phyloP scores from a whole-genome alignment of 2,113 vertebrate species.

The Cephalopholis sonnerati region DNA sequence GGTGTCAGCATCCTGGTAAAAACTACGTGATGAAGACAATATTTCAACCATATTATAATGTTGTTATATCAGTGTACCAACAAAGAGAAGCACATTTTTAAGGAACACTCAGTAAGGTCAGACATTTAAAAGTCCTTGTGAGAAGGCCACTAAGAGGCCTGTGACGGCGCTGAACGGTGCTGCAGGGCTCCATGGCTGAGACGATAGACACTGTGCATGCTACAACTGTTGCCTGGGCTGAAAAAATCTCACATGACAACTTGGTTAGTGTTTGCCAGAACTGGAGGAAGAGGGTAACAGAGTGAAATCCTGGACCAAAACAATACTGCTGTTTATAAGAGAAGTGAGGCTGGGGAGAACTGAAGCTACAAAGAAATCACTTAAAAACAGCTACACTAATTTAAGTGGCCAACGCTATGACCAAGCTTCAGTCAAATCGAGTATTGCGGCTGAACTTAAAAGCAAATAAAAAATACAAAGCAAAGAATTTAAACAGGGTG shows the following conservation, averaged over 20 bases:
- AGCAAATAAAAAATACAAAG: too few species aligned
- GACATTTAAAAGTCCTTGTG: background rate
- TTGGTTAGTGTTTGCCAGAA: conserved; percentile 2
- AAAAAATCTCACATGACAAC: background rate
- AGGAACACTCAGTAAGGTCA: background rate
- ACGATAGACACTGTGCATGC: background rate
- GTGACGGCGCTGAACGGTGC: background rate
- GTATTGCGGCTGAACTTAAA: background rate
- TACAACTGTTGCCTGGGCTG: background rate
- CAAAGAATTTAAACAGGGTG: background rate
- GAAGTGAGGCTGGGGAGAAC: background rate
- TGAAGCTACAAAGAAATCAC: background rate
- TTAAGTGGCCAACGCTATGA: background rate
- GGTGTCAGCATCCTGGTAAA: background rate
- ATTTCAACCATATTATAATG: background rate
- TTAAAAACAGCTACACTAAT: background rate
- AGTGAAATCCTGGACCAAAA: background rate
- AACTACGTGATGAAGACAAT: background rate
- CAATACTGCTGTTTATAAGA: background rate
- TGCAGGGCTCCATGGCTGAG: background rate
- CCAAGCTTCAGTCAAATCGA: background rate
- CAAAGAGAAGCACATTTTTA: background rate
- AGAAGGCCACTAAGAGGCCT: background rate
- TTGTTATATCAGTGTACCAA: background rate
- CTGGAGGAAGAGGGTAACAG: background rate